Conservation (phyloP, 2,888 invertebrate species). For the Brachypalpus laphriformis region DNA sequence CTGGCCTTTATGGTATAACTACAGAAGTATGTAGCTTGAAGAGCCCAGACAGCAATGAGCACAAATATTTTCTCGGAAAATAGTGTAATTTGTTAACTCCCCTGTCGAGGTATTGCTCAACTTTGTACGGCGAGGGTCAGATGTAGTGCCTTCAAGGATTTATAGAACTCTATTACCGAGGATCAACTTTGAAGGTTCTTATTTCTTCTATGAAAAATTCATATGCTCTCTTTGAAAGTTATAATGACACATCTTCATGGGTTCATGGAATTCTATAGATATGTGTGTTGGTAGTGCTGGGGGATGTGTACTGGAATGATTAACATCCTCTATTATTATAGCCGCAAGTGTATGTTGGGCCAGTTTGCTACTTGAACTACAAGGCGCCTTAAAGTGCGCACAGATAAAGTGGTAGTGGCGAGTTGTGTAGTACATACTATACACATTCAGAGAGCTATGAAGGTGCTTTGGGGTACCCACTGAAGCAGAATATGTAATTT, state of each 20-base stretch:
- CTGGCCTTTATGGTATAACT: neutral
- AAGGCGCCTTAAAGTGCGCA: conserved; percentile 28
- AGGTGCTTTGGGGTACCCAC: conserved; percentile 4
- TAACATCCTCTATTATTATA: conserved; percentile 56
- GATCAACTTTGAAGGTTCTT: conserved; percentile 65
- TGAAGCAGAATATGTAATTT: conserved; percentile 55
- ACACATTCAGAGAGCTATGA: neutral
- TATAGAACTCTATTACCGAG: conserved; percentile 64
- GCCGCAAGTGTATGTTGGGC: conserved; percentile 34
- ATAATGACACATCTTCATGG: conserved; percentile 50
- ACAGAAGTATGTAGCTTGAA: conserved; percentile 1
- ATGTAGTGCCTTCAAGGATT: conserved; percentile 51
- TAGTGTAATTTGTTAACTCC: conserved; percentile 64
- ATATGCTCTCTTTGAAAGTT: conserved; percentile 47
- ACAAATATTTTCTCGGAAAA: conserved; percentile 35
- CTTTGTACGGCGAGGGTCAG: conserved; percentile 31
- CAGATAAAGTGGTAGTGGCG: conserved; percentile 4
- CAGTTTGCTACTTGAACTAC: conserved; percentile 49
- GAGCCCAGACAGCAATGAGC: conserved; percentile 22
- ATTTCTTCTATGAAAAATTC: conserved; percentile 66
- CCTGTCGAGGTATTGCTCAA: conserved; percentile 14
- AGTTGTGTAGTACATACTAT: neutral
- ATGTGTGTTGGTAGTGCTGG: neutral
- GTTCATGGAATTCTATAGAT: conserved; percentile 1
- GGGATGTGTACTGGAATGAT: conserved; percentile 50